A percentile compares a stretch with the other conserved stretches of the same genome.
phyloP scores from a whole-genome alignment of 2,113 vertebrate genomes.

The Trichomycterus rosablanca region DNA sequence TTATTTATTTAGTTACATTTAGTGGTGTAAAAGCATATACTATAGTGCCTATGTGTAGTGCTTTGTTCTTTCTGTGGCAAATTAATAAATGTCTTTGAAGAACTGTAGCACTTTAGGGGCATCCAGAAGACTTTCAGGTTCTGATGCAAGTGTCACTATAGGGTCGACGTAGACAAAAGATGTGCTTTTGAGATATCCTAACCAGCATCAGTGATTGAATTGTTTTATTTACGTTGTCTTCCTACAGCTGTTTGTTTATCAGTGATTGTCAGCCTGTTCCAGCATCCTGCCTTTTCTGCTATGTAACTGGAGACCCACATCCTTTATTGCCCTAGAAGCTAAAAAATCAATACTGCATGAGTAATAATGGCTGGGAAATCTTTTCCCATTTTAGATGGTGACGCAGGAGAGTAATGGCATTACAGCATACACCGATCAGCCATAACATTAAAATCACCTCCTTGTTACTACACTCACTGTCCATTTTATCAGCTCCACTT shows the following conservation, averaged over 20 bases:
- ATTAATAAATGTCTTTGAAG: too few relatives aligned
- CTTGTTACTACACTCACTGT: too few relatives aligned
- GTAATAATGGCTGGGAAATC: neutral
- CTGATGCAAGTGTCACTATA: neutral
- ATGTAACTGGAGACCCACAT: slow-evolving; percentile 13
- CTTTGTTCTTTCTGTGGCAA: too few relatives aligned
- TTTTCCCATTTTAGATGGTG: slow-evolving; percentile 23
- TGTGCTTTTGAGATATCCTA: neutral
- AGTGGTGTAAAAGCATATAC: too few relatives aligned
- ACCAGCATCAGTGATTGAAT: neutral
- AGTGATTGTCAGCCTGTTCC: neutral
- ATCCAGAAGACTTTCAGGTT: neutral
- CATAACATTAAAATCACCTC: too few relatives aligned
- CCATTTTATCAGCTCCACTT: too few relatives aligned
- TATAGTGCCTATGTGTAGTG: too few relatives aligned
- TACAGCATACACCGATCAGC: too few relatives aligned
- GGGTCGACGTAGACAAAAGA: neutral
- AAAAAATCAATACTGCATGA: slow-evolving; percentile 27
- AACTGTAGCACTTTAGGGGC: neutral
- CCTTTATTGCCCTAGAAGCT: slow-evolving; percentile 8
- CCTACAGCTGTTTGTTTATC: neutral
- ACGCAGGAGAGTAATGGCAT: slow-evolving; percentile 5
- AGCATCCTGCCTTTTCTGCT: neutral
- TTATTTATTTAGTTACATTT: too few relatives aligned
- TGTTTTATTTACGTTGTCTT: neutral